phyloP scores from a whole-genome alignment of 2,888 invertebrate species.

The Caenorhabditis imperialis region DNA sequence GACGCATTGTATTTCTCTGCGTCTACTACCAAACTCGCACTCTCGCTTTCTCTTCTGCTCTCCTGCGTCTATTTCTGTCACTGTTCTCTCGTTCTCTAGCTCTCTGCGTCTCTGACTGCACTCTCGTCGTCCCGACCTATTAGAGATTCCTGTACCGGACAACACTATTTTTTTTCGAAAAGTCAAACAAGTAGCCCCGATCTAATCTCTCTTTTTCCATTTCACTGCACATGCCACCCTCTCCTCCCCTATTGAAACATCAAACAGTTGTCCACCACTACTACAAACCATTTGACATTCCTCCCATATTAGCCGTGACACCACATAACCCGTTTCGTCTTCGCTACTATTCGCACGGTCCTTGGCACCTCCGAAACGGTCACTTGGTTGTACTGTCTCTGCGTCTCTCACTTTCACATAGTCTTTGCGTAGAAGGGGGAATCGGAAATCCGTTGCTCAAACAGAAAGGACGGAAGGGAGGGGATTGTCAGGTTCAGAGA shows the following conservation, averaged over 20 bases:
- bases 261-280: too few species aligned
- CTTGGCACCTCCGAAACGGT: too few species aligned
- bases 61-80: too few species aligned
- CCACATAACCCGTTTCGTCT: not conserved
- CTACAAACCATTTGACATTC: not conserved
- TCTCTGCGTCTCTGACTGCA: not conserved
- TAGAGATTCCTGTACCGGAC: not conserved
- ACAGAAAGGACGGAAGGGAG: constrained; percentile 42
- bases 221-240: too few species aligned
- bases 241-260: too few species aligned
- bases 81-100: constrained; percentile 13
- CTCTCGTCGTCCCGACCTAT: too few species aligned
- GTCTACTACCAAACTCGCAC: too few species aligned
- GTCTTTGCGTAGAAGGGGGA: too few species aligned
- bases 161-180: not conserved
- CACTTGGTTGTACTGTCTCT: constrained; percentile 10
- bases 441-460: constrained; percentile 29
- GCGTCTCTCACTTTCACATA: constrained; percentile 5
- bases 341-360: not conserved
- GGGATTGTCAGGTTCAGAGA: constrained; percentile 47
- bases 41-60: constrained; percentile 3
- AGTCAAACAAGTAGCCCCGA: too few species aligned
- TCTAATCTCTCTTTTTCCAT: too few species aligned
- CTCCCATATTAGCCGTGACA: not conserved
- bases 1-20: too few species aligned